These are phyloP conservation scores for Callospermophilus lateralis DNA, from an alignment of 2,113 vertebrate species.

Conservation along the genomic window DNA sequence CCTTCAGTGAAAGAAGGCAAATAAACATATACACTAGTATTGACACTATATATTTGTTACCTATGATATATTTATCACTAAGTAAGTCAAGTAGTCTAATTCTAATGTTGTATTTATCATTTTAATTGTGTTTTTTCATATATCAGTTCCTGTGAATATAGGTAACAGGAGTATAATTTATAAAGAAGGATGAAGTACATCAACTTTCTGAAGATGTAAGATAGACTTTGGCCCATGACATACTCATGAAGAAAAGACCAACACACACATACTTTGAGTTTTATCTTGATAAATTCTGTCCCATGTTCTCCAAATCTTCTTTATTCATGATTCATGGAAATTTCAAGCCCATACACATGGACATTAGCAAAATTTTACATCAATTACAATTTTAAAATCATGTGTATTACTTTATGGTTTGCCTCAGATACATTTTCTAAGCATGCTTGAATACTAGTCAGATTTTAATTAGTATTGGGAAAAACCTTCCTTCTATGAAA, in stretches of 20 bases:
- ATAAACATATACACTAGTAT: not conserved
- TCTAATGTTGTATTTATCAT: not conserved
- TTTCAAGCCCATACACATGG: not conserved
- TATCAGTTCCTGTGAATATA: not conserved
- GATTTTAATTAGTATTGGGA: not conserved
- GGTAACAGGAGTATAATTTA: not conserved
- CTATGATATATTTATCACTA: not conserved
- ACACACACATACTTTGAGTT: not conserved
- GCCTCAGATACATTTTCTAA: not conserved
- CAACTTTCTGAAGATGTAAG: not conserved
- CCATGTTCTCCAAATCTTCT: not conserved
- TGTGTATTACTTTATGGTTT: not conserved
- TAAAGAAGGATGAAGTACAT: not conserved
- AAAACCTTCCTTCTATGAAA: not conserved
- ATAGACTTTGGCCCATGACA: not conserved
- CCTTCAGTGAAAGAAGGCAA: not conserved
- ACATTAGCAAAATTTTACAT: not conserved
- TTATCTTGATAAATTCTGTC: not conserved
- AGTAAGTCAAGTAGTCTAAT: not conserved
- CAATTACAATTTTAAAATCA: not conserved
- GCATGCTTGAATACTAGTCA: not conserved
- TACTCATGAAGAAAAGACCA: not conserved
- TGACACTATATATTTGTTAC: not conserved
- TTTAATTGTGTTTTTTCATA: not conserved
- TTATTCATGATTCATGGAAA: not conserved